Evolutionary conservation across 2,888 invertebrate genomes (phyloP).

Genomic region (Nowickia ferox): DNA sequence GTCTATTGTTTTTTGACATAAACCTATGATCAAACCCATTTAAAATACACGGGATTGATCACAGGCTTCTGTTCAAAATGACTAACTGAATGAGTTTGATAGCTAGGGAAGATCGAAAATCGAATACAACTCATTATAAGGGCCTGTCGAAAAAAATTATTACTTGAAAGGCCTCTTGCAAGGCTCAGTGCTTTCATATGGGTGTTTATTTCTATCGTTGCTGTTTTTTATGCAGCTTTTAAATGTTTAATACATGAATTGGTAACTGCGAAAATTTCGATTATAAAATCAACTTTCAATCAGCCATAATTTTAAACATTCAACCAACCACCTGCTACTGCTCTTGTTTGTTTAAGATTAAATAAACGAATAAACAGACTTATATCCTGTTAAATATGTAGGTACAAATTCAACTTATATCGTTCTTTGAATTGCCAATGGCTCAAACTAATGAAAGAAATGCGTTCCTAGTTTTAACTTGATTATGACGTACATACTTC

Average conservation of each 20-base stretch:
- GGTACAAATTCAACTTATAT: not conserved
- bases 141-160: no score
- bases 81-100: no score
- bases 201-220: conserved; percentile 9
- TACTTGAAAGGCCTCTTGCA: not conserved
- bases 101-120: no score
- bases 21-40: no score
- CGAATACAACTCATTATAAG: no score
- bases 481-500: no score
- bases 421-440: not conserved
- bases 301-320: conserved; percentile 30
- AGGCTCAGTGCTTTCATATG: not conserved
- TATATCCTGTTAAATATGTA: not conserved
- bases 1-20: no score
- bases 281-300: conserved; percentile 53
- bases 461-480: no score
- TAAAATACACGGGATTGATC: no score
- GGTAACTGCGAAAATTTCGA: conserved; percentile 56
- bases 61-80: no score
- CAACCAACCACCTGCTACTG: conserved; percentile 51
- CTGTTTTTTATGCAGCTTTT: conserved; percentile 50
- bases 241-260: conserved; percentile 66
- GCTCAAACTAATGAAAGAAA: not conserved
- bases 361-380: conserved; percentile 10
- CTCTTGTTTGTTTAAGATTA: conserved; percentile 57